Conservation (phyloP, 64 coral and sea anemone genomes). For the Stichodactyla helianthus region DNA sequence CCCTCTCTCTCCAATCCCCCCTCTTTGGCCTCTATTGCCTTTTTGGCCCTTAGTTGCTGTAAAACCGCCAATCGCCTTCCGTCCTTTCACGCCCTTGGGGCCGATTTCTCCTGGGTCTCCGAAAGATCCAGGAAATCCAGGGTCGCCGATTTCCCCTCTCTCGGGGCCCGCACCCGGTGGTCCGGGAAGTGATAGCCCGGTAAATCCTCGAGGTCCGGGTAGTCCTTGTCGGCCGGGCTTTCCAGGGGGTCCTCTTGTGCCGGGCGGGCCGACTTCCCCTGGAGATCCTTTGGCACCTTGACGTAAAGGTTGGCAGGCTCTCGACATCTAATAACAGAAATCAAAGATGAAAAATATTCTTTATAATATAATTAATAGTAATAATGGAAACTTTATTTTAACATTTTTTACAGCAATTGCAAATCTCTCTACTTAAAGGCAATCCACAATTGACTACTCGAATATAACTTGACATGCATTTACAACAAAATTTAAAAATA, state of each 20-base stretch:
- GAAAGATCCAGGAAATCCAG: slow-evolving; percentile 24
- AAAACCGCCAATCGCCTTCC: not conserved
- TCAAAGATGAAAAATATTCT: too few relatives aligned
- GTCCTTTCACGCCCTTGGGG: slow-evolving; percentile 14
- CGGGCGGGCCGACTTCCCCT: slow-evolving; percentile 36
- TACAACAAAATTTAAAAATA: too few relatives aligned
- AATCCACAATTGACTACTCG: too few relatives aligned
- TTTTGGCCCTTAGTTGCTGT: slow-evolving; percentile 35
- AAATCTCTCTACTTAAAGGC: too few relatives aligned
- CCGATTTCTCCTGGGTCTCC: slow-evolving; percentile 24
- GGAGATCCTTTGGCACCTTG: slow-evolving; percentile 41
- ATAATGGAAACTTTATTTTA: too few relatives aligned
- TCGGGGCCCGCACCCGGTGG: not conserved
- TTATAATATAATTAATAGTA: too few relatives aligned
- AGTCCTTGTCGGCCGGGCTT: slow-evolving; percentile 26
- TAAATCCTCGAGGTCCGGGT: slow-evolving; percentile 52
- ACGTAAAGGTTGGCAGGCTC: slow-evolving; percentile 12
- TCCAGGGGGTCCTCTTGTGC: slow-evolving; percentile 39
- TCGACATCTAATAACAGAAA: not conserved
- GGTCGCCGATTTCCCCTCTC: slow-evolving; percentile 47
- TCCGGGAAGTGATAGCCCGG: slow-evolving; percentile 21
- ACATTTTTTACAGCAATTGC: too few relatives aligned
- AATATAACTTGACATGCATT: too few relatives aligned
- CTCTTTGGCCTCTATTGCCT: slow-evolving; percentile 33
- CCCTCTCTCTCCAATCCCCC: slow-evolving; percentile 31